phyloP scores from a whole-genome alignment of 2,888 invertebrate genomes.

The Idaea straminata region DNA sequence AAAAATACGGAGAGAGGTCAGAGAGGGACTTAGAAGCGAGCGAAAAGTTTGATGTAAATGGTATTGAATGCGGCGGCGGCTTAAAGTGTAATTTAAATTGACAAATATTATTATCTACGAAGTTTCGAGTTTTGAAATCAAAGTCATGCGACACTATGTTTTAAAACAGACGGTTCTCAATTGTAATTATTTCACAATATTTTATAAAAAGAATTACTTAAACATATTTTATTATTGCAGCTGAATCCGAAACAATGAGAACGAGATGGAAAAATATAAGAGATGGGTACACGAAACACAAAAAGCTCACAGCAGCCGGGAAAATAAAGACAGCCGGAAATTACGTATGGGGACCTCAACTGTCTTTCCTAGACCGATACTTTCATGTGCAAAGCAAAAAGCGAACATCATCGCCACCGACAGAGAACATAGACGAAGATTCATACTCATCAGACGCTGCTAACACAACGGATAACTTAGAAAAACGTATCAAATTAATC shows the following conservation, averaged over 20 bases:
- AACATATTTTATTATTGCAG: constrained; percentile 5
- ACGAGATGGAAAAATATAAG: constrained; percentile 11
- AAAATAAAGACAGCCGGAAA: neutral
- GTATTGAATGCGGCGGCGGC: too few species aligned
- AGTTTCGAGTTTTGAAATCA: too few species aligned
- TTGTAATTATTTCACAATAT: too few species aligned
- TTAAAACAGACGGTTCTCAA: too few species aligned
- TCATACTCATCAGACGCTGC: neutral
- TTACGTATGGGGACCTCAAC: constrained; percentile 2
- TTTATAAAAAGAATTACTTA: neutral
- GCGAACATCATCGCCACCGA: neutral
- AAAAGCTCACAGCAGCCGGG: constrained; percentile 3
- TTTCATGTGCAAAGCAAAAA: neutral
- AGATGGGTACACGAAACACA: constrained; percentile 13
- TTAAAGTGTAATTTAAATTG: too few species aligned
- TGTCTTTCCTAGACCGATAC: neutral
- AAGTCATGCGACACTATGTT: too few species aligned
- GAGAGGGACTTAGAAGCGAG: too few species aligned
- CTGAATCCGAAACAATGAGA: constrained; percentile 6
- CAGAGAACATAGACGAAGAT: constrained; percentile 1
- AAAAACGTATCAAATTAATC: neutral
- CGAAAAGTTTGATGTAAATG: too few species aligned
- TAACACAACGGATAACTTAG: neutral
- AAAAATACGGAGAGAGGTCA: too few species aligned
- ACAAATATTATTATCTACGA: too few species aligned